Base-by-base conservation (phyloP, 1,140 invertebrate genomes). In the Leptonema lineaticorne region DNA sequence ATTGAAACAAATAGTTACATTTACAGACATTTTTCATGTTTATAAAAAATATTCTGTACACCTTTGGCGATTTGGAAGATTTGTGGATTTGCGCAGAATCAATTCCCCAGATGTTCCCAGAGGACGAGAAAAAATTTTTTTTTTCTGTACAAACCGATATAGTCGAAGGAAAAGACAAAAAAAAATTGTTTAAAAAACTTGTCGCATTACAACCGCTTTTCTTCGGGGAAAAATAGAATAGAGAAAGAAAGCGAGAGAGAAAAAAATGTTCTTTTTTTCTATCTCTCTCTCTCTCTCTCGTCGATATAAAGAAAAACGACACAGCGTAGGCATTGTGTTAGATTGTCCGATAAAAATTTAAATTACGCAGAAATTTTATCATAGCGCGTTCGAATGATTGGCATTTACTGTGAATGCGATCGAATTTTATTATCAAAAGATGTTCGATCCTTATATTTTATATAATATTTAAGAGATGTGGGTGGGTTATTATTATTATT, bases 51-150 rank as follows among this genome's bases (percentile, higher is more conserved):
- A n/a, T n/a, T n/a, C n/a, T n/a, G n/a, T n/a, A n/a, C n/a, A n/a
- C n/a, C n/a, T n/a, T n/a, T n/a, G n/a, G n/a, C n/a, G 20, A 24
- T 18, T 53, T 22, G 20, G 20, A 53, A 53, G 50, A 53, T 53
- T 53, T 53, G 50, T 53, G 50, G 50, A 53, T 53, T 53, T 26
- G 50, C 1, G 50, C 9, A 5, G 50, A 24, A 11, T 53, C 50
- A 14, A 11, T 53, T 53, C 24, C 8, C 50, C 18, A 53, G 6
- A 11, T 22, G 27, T 8, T 2, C 46, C 1, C 46, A 5, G 6
- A 22, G 22, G 22, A 50, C 1, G 11, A 6, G 37, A 45, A 45
- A 45, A 45, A 45, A 33, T 6, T 33, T 6, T 33, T 33, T 11
- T 6, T 33, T 33, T 33, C 5, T 33, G 11, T 33, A 33, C 11